Evolutionary conservation across 2,113 vertebrate genomes (phyloP), one percentile per base, ranked within the genome.

Genomic region (Neotragus pygmaeus): DNA sequence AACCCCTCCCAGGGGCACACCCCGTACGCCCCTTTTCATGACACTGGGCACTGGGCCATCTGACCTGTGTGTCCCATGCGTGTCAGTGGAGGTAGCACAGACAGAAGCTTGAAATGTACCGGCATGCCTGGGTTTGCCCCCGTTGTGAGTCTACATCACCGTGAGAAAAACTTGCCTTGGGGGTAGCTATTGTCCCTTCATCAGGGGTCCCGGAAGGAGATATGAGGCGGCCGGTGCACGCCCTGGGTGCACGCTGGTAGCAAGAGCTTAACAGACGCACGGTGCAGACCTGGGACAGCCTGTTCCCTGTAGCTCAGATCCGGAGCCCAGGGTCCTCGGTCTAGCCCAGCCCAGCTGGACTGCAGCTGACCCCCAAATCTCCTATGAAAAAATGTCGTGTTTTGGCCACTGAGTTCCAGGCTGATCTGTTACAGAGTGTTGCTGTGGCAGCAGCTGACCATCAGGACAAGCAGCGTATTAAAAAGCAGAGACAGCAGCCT

Each of bases 141-240:
- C 3, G 0, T 6, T 7, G 27, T 11, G 28, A 1, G 3, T 43
- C 55, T 30, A 12, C 13, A 4, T 7, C 12, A 0, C 55, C 3
- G 0, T 23, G 33, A 62, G 16, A 39, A 60, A 12, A 25, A 33
- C 1, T 9, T 7, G 17, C 33, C 66, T 45, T 6, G 0, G 6
- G 51, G 12, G 21, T 16, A 7, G 3, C 25, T 23, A 4, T 14
- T 25, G 45, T 6, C 12, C 77, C 39, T 11, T 75, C 51, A 2
- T 6, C 9, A 12, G 3, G 53, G 36, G 8, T 25, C 51, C 13
- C 3, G 1, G 19, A 10, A 17, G 55, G 19, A 75, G 27, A 5
- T 0, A 8, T 3, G 13, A 62, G 5, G 19, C 17, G 8, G 19
- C 33, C 2, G 0, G 17, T 9, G 2, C 8, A 0, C 0, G 0